Evolutionary conservation across 1,140 invertebrate species (phyloP).

Genomic region (Anoplophora glabripennis): DNA sequence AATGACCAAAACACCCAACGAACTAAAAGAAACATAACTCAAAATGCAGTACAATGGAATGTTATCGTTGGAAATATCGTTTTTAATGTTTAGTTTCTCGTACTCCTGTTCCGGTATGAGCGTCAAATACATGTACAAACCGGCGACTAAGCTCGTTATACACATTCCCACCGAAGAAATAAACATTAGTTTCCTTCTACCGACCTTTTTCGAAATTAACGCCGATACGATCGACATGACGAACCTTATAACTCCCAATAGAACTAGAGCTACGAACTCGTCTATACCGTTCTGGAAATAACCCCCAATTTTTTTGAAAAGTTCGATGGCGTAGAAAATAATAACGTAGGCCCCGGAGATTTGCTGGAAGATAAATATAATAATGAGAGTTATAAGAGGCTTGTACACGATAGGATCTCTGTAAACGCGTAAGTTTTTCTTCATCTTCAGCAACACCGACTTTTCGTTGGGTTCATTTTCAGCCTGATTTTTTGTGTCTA

Average conservation of each 20-base stretch:
- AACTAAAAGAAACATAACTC: constrained; percentile 55
- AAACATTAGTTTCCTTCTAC: constrained; percentile 53
- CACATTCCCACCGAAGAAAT: constrained; percentile 57
- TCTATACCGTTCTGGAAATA: constrained; percentile 48
- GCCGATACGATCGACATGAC: constrained; percentile 52
- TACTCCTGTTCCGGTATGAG: constrained; percentile 22
- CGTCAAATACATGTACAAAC: constrained; percentile 50
- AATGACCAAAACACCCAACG: constrained; percentile 57
- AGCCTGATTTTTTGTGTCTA: constrained; percentile 23
- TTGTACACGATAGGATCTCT: constrained; percentile 50
- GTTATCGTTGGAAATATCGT: constrained; percentile 29
- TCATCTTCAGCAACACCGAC: constrained; percentile 21
- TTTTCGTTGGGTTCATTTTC: constrained; percentile 17
- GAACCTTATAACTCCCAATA: constrained; percentile 55
- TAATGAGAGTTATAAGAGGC: constrained; percentile 52
- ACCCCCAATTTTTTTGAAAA: constrained; percentile 54
- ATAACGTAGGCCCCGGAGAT: constrained; percentile 61
- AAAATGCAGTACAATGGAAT: constrained; percentile 52
- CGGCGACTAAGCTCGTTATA: constrained; percentile 54
- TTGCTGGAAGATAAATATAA: constrained; percentile 59
- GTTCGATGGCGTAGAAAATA: constrained; percentile 66
- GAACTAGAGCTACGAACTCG: constrained; percentile 52
- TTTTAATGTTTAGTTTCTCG: constrained; percentile 23
- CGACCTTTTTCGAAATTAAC: constrained; percentile 54
- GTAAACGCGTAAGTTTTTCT: constrained; percentile 23